Base-by-base conservation (phyloP, 2,888 invertebrate genomes). In the Tenthredo amoena region DNA sequence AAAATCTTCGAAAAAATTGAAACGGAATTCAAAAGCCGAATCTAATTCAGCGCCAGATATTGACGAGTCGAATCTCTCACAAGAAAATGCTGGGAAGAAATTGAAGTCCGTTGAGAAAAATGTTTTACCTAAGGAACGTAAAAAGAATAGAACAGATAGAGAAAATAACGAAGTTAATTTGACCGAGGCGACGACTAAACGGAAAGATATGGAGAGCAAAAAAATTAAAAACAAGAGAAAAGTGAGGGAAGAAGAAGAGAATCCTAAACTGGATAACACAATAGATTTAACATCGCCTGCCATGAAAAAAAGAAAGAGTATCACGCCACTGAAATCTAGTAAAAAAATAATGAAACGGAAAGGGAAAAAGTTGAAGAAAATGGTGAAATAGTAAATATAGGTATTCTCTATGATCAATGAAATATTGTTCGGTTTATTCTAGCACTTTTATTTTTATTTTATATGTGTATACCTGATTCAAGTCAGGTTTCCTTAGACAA, bases 311-410 rank as follows among this genome's bases (percentile, higher is more conserved):
- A 58, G 62, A 9, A 58, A 81, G 40, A 81, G 79, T 62, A 18
- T 71, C 37, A 72, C 47, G 9, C 21, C 55, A 26, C 12, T 84
- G 72, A 84, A 71, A 71, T 31, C 68, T 65, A 21, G 40, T 3
- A n/a, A 15, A 7, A 85, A 77, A 85, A 62, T 65, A 40, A 62
- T 62, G 26, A 81, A 81, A 62, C 50, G 50, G 3, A 55, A 50
- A 50, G 26, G 31, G 18, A 85, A 82, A 43, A 85, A 85, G 68
- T 40, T 55, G 81, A 74, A 71, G n/a, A 71, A 84, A 71, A 12
- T 71, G 21, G 18, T 71, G 18, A n/a, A 31, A 84, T 50, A 84
- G 34, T 84, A 21, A 72, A 34, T 26, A n/a, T 43, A n/a, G 34
- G 31, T 26, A 55, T 84, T 71, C 34, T 83, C n/a, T 71, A 71